These are phyloP conservation scores for Champsocephalus esox DNA, from an alignment of 2,797 vertebrate genomes.

Conservation along the genomic window DNA sequence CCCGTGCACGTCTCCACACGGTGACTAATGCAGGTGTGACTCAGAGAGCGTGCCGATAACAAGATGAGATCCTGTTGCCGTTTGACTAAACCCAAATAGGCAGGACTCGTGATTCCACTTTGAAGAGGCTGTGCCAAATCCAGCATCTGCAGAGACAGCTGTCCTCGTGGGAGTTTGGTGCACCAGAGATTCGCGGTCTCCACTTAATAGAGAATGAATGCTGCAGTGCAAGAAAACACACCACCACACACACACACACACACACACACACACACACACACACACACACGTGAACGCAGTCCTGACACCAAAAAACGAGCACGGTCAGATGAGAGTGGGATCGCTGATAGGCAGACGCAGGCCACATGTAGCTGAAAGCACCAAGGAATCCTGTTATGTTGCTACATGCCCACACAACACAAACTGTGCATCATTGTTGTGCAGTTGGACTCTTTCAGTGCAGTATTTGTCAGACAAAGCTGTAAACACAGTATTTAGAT, in stretches of 20 bases:
- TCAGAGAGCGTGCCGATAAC: constrained; percentile 39
- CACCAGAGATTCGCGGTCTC: constrained; percentile 20
- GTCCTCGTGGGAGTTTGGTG: constrained; percentile 38
- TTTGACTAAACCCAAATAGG: constrained; percentile 58
- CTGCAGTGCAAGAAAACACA: constrained; percentile 23
- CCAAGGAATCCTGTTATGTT: constrained; percentile 7
- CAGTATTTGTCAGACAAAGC: neutral
- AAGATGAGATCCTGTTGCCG: constrained; percentile 43
- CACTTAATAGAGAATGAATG: constrained; percentile 42
- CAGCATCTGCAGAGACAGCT: constrained; percentile 52
- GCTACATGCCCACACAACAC: neutral
- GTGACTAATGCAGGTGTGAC: constrained; percentile 52
- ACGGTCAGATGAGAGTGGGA: constrained; percentile 24
- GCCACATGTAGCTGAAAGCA: neutral
- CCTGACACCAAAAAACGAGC: constrained; percentile 22
- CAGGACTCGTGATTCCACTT: constrained; percentile 31
- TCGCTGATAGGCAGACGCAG: neutral
- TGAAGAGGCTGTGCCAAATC: constrained; percentile 41
- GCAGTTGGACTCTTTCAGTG: neutral
- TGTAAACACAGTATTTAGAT: neutral
- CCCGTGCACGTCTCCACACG: constrained; percentile 28
- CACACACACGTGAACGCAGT: neutral
- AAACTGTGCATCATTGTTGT: neutral
- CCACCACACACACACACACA: neutral
- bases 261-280: constrained; percentile 10